These are phyloP conservation scores for Brachionus rotundiformis DNA, from an alignment of 1,140 invertebrate species.

Conservation along the genomic window DNA sequence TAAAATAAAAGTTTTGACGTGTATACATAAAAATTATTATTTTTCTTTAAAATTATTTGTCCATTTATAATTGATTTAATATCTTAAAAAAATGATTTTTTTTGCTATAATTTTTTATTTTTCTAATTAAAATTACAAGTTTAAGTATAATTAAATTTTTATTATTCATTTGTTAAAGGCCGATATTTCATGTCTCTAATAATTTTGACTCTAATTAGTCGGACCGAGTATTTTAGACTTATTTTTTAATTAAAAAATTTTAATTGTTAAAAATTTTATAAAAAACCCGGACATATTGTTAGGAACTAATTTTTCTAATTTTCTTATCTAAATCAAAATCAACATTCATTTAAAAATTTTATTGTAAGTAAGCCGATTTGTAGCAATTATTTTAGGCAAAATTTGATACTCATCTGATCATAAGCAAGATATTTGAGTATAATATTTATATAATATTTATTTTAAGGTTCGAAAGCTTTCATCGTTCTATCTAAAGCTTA, in stretches of 20 bases:
- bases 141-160: background rate
- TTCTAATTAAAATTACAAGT: background rate
- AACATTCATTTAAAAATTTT: background rate
- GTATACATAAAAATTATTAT: background rate
- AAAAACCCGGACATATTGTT: background rate
- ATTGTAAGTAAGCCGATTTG: no score
- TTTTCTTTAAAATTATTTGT: background rate
- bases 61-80: background rate
- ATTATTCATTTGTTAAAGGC: background rate
- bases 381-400: no score
- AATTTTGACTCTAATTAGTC: background rate
- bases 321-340: background rate
- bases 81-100: background rate
- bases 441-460: background rate
- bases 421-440: no score
- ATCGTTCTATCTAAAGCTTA: background rate
- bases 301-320: background rate
- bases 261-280: background rate
- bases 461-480: background rate
- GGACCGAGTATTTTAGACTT: background rate
- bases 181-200: background rate
- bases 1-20: no score
- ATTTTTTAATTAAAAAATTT: background rate
- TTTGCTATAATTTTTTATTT: background rate
- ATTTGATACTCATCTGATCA: no score